These are phyloP conservation scores for Conus canariensis DNA, from an alignment of 2,888 invertebrate genomes.

Conservation along the genomic window DNA sequence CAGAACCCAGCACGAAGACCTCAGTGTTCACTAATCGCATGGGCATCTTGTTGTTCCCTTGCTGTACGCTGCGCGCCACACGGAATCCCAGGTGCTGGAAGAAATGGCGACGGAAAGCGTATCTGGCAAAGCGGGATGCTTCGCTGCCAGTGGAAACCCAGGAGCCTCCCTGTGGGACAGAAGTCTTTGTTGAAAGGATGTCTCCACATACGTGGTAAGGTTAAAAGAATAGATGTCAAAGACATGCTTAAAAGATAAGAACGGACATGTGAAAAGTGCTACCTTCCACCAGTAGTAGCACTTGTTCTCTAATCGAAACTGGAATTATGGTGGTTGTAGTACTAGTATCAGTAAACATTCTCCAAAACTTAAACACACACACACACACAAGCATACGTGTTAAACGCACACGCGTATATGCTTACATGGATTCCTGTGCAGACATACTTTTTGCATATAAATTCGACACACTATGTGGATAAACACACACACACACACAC, in stretches of 20 bases:
- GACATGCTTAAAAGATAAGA: background rate
- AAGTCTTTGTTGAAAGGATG: background rate
- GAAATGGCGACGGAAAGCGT: conserved; percentile 76
- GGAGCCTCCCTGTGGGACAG: conserved; percentile 72
- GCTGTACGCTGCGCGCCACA: conserved; percentile 60
- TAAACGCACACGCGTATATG: too few species aligned
- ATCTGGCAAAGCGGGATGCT: conserved; percentile 76
- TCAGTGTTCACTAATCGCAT: conserved; percentile 63
- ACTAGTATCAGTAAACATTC: too few species aligned
- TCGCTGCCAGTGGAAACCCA: conserved; percentile 77
- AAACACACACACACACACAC: background rate
- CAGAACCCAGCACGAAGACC: conserved; percentile 66
- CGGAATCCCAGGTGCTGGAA: conserved; percentile 77
- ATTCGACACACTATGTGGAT: too few species aligned
- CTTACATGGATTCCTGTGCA: too few species aligned
- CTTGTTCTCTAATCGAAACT: too few species aligned
- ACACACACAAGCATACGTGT: too few species aligned
- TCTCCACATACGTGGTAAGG: too few species aligned
- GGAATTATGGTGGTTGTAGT: too few species aligned
- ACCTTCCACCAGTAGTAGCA: too few species aligned
- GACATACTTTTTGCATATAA: too few species aligned
- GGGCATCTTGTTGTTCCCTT: conserved; percentile 57
- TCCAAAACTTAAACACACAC: too few species aligned
- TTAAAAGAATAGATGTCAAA: background rate
- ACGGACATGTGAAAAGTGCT: too few species aligned